Percentiles rank a stretch among this genome's conserved stretches.
Conservation (phyloP, 2,113 vertebrate genomes). For the Chloropsis cyanopogon region DNA sequence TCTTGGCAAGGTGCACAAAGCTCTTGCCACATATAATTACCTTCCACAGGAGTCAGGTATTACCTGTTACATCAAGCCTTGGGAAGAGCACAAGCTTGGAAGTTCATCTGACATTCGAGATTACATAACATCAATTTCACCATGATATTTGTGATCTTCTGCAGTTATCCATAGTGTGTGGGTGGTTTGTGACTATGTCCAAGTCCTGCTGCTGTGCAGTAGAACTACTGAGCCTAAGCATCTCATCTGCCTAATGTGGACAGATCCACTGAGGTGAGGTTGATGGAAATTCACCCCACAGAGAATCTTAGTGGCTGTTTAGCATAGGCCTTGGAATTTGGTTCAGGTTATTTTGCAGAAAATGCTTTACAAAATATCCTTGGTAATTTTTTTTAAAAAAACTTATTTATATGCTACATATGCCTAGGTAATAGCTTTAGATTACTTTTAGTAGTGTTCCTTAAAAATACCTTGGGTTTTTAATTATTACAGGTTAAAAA, state of each 20-base stretch:
- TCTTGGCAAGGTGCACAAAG: neutral
- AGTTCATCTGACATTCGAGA: neutral
- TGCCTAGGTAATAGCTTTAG: neutral
- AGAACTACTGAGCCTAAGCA: neutral
- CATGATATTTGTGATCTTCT: neutral
- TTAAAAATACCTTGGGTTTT: neutral
- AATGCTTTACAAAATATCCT: neutral
- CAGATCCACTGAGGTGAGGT: neutral
- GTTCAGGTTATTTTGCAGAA: neutral
- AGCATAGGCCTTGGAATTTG: neutral
- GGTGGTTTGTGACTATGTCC: neutral
- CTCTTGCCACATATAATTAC: neutral
- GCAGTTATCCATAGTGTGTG: neutral
- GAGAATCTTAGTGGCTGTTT: neutral
- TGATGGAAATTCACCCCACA: neutral
- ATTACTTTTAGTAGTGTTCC: neutral
- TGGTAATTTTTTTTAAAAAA: neutral
- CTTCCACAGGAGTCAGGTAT: neutral
- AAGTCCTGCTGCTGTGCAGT: neutral
- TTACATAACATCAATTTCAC: rapidly evolving
- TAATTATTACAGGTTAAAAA: neutral
- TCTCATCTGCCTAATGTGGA: neutral
- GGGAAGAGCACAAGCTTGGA: neutral
- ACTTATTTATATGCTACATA: neutral
- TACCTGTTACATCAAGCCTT: neutral